A percentile compares a stretch with the other conserved stretches of the same genome.
Evolutionary conservation across 2,797 vertebrate species (phyloP).

Genomic region (Argentina silus): DNA sequence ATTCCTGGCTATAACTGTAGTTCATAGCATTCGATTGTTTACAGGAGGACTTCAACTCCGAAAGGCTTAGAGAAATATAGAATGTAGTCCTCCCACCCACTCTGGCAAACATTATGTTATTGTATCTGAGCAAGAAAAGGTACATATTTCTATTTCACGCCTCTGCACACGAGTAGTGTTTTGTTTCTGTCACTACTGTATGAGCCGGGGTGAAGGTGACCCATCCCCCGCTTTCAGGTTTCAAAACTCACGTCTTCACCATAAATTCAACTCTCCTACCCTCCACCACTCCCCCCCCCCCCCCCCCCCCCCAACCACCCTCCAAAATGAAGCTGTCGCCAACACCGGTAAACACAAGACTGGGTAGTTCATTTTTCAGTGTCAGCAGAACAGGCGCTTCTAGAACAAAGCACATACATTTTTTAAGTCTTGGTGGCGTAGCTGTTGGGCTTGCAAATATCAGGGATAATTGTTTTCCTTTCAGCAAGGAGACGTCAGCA

Average conservation of each 20-base stretch:
- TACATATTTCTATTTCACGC: background rate
- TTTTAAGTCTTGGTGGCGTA: conserved; percentile 48
- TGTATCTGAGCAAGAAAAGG: background rate
- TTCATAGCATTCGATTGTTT: background rate
- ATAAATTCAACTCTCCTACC: conserved; percentile 1
- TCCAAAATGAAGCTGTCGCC: conserved; percentile 33
- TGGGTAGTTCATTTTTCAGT: conserved; percentile 43
- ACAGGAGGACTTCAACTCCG: background rate
- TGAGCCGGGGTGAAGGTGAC: conserved; percentile 11
- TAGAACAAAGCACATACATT: conserved; percentile 54
- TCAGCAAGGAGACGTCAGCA: conserved; percentile 38
- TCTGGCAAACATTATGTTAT: background rate
- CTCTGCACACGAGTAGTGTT: conserved; percentile 1
- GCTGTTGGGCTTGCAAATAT: conserved; percentile 41
- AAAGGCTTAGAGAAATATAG: background rate
- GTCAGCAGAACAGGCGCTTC: conserved; percentile 58
- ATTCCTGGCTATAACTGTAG: background rate
- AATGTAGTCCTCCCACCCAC: background rate
- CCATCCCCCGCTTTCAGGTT: background rate
- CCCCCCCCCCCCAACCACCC: background rate
- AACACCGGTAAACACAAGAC: conserved; percentile 28
- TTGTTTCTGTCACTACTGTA: conserved; percentile 23
- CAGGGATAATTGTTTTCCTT: conserved; percentile 48
- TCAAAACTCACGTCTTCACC: background rate
- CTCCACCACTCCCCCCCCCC: background rate